phyloP scores from a whole-genome alignment of 2,888 invertebrate species.

The Tipula confusa region DNA sequence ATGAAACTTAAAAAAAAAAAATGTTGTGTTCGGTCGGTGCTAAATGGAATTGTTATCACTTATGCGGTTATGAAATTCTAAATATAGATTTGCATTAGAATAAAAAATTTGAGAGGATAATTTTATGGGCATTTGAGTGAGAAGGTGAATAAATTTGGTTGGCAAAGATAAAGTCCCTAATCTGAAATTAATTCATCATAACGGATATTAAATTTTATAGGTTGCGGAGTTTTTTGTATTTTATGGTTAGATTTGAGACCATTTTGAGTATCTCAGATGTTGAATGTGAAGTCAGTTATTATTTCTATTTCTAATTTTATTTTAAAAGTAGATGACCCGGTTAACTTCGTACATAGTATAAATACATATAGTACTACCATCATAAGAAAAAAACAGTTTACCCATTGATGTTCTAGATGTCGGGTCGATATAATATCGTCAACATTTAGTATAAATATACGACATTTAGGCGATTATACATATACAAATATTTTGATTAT shows the following conservation, averaged over 20 bases:
- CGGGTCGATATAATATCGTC: too few relatives aligned
- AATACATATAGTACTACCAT: too few relatives aligned
- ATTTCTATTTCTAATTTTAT: too few relatives aligned
- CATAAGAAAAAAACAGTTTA: too few relatives aligned
- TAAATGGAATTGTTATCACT: background rate
- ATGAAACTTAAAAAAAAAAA: background rate
- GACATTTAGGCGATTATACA: too few relatives aligned
- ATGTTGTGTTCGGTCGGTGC: background rate
- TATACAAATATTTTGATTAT: too few relatives aligned
- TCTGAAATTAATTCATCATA: background rate
- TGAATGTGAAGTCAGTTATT: too few relatives aligned
- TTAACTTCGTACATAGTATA: too few relatives aligned
- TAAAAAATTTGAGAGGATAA: background rate
- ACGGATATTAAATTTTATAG: background rate
- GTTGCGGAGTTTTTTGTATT: background rate
- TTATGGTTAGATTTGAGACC: background rate
- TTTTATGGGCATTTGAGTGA: background rate
- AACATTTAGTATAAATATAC: too few relatives aligned
- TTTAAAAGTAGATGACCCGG: too few relatives aligned
- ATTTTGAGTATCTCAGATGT: background rate
- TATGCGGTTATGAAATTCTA: background rate
- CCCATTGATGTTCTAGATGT: too few relatives aligned
- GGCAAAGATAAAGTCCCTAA: background rate
- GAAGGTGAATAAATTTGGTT: background rate
- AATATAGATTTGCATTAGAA: background rate